Evolutionary conservation across 2,797 vertebrate genomes (phyloP).

Genomic region (Tolypeutes matacus): DNA sequence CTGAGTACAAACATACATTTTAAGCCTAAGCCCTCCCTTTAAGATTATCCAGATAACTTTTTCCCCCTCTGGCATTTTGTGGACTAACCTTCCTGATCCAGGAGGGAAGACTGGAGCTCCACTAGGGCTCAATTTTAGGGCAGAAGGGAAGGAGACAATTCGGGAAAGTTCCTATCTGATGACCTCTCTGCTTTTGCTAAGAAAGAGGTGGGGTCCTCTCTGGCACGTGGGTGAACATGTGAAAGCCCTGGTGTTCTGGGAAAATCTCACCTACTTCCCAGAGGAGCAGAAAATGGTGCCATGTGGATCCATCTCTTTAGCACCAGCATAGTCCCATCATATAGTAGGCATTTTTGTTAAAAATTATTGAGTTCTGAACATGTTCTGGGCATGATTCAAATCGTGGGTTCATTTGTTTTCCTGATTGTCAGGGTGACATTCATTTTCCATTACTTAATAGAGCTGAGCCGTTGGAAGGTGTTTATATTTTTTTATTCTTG

Average conservation of each 20-base stretch:
- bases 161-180: conserved; percentile 1
- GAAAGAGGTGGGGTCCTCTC: neutral
- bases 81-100: neutral
- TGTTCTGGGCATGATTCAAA: conserved; percentile 6
- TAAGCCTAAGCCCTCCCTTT: neutral
- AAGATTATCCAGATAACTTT: neutral
- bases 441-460: conserved; percentile 51
- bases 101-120: neutral
- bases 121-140: neutral
- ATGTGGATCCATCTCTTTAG: neutral
- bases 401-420: conserved; percentile 5
- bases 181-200: conserved; percentile 13
- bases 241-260: neutral
- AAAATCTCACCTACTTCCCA: neutral
- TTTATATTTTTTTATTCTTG: conserved; percentile 34
- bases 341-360: neutral
- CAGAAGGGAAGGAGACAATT: neutral
- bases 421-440: neutral
- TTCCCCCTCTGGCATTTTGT: neutral
- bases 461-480: neutral
- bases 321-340: neutral
- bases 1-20: conserved; percentile 10
- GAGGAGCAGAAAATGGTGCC: neutral
- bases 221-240: neutral
- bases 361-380: conserved; percentile 30